These are phyloP conservation scores for Spodoptera frugiperda DNA, from an alignment of 1,140 invertebrate species.

Conservation along the genomic window DNA sequence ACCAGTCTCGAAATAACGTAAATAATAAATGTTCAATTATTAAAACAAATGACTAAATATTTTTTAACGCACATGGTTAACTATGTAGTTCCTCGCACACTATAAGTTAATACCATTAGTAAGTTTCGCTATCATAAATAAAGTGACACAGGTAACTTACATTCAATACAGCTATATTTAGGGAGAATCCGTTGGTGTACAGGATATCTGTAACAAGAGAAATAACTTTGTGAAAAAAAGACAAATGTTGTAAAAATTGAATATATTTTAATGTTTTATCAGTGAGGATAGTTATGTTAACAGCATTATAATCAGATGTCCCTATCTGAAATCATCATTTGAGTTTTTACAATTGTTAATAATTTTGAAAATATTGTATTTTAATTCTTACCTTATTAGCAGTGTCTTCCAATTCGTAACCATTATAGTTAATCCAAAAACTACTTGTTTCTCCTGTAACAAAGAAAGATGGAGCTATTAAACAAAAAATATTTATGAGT, in stretches of 20 bases:
- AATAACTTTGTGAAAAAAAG: not conserved
- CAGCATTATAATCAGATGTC: conserved; percentile 80
- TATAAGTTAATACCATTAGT: too few relatives aligned
- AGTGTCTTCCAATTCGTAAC: too few relatives aligned
- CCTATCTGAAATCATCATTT: conserved; percentile 80
- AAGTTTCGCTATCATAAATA: too few relatives aligned
- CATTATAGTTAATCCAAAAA: too few relatives aligned
- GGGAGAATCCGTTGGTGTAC: not conserved
- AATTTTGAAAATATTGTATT: not conserved
- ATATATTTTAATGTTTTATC: conserved; percentile 47
- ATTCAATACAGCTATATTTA: not conserved
- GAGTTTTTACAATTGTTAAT: conserved; percentile 15
- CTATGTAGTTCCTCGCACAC: too few relatives aligned
- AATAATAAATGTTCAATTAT: too few relatives aligned
- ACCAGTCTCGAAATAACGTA: too few relatives aligned
- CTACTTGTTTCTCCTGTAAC: too few relatives aligned
- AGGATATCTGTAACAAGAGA: not conserved
- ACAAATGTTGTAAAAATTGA: not conserved
- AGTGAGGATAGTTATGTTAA: conserved; percentile 73
- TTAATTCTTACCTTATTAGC: not conserved
- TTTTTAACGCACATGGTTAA: too few relatives aligned
- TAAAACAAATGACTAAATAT: too few relatives aligned
- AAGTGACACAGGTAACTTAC: not conserved
- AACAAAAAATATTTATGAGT: too few relatives aligned
- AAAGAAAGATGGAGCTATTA: too few relatives aligned